Evolutionary conservation across 2,888 invertebrate species (phyloP), one percentile per base, ranked within the genome.

Genomic region (Philhelius pedissequus): DNA sequence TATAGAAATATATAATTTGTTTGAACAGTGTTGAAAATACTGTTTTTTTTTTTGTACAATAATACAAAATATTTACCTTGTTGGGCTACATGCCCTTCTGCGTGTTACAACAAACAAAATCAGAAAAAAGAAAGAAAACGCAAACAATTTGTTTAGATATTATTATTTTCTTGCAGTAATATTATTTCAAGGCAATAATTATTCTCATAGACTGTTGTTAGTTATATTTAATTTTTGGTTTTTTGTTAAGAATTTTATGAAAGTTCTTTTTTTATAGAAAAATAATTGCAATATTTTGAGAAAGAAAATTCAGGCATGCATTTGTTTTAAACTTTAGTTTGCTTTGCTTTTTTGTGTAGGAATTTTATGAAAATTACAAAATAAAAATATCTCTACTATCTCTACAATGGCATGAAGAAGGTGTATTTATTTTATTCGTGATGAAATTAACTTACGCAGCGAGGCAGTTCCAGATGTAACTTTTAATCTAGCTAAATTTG

Each of bases 401-500:
- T 32, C 45, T 64, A 64, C 43, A 76, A 48, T 35, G 60, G 45
- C 45, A 45, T 62, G 30, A 54, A n/a, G n/a, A n/a, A n/a, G n/a
- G n/a, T n/a, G 4, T 30, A 40, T 69, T 38, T 22, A 20, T 27
- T 27, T 9, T 20, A 22, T 48, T 62, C 9, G 76, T 48, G 56
- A 11, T 48, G 77, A 90, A 56, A 80, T 79, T 78, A 86, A 95
- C 96, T 95, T 93, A 96, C 96, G 96, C 89, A 94, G 92, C 87
- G 94, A 94, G 64, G 94, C 94, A 40, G 93, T 93, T 88, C 93
- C 94, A 89, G 92, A 92, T 90, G 93, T 92, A 87, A 95, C 93
- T 93, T 96, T 96, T 88, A 95, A 94, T 60, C 97, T 93, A 84
- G 95, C 94, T 92, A 96, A 94, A 88, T 95, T 95, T 64, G 96